These are phyloP conservation scores for Crossaster papposus DNA, from an alignment of 53 echinoderm and acorn worm species.

Conservation along the genomic window DNA sequence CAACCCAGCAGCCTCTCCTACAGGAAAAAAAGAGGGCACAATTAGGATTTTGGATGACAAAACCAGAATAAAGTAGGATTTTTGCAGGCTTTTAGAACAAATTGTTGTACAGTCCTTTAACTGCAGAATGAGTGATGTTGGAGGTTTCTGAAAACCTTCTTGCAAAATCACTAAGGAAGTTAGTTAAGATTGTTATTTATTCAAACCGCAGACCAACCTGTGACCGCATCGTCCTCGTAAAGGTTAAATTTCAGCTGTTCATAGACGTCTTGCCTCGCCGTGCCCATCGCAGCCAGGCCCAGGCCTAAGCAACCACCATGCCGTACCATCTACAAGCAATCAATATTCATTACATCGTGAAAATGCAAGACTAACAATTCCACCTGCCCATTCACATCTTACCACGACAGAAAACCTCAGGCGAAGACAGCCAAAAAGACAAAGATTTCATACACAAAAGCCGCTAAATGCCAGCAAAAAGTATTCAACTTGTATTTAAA, in stretches of 20 bases:
- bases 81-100: no score
- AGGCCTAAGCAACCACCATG: slow-evolving; percentile 96
- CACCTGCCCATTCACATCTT: no score
- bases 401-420: no score
- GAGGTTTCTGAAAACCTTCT: neutral
- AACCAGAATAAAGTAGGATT: no score
- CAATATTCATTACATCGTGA: neutral
- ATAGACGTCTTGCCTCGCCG: slow-evolving; percentile 93
- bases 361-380: neutral
- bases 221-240: slow-evolving; percentile 95
- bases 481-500: no score
- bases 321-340: slow-evolving; percentile 81
- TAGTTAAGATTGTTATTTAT: neutral
- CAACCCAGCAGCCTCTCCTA: slow-evolving; percentile 93
- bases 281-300: slow-evolving; percentile 95
- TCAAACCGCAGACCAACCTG: slow-evolving; percentile 54
- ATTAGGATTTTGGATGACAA: no score
- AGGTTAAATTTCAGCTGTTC: slow-evolving; percentile 95
- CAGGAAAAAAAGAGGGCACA: neutral
- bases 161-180: neutral
- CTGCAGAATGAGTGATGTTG: no score
- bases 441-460: no score
- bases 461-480: no score
- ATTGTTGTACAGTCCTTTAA: no score
- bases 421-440: no score